These are phyloP conservation scores for Schizaphis graminum DNA, from an alignment of 2,888 invertebrate genomes.

Conservation along the genomic window DNA sequence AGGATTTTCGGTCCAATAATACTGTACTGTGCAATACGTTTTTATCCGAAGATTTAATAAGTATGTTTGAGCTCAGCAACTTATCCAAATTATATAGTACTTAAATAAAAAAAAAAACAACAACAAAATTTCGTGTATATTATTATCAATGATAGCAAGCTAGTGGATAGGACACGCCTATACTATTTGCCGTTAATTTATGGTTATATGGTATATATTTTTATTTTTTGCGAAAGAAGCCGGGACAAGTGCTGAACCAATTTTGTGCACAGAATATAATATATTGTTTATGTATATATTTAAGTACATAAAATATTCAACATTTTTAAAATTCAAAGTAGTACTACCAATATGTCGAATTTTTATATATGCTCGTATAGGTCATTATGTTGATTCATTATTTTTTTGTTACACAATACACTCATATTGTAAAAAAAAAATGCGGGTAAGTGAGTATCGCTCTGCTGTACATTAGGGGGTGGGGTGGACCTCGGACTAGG, in stretches of 20 bases:
- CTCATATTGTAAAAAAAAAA: no score
- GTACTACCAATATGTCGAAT: no score
- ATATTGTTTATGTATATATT: no score
- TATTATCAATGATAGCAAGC: neutral
- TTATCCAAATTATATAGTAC: neutral
- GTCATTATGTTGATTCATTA: no score
- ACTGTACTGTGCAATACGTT: neutral
- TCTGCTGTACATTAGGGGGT: no score
- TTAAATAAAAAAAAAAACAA: neutral
- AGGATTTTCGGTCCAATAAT: neutral
- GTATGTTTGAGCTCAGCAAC: neutral
- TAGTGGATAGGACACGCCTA: neutral
- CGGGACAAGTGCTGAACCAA: neutral
- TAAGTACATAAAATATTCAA: no score
- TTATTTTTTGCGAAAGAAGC: neutral
- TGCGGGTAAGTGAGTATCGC: no score
- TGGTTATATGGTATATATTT: neutral
- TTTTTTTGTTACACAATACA: no score
- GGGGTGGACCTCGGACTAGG: no score
- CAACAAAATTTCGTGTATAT: neutral
- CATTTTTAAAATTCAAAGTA: no score
- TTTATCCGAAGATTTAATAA: neutral
- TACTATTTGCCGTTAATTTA: neutral
- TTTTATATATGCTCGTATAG: no score
- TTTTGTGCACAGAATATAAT: no score